A percentile compares a stretch with the other conserved stretches of the same genome.
phyloP scores from a whole-genome alignment of 2,113 vertebrate genomes.

The Morone chrysops region DNA sequence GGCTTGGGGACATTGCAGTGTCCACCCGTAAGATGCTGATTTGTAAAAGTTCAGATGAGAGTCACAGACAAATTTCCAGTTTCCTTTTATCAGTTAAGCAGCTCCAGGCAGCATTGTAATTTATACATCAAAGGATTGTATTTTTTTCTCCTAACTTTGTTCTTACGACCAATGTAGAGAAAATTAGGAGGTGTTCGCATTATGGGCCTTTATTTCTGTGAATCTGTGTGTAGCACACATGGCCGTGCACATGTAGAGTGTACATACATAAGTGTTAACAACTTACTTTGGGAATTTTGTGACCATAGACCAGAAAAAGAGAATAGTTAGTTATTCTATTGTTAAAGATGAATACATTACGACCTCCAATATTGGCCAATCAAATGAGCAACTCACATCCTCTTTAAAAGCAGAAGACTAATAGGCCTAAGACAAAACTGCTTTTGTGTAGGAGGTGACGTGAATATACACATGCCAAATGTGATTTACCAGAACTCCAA shows the following conservation, averaged over 20 bases:
- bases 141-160: constrained; percentile 1
- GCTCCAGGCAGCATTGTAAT: background rate
- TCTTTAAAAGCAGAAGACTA: constrained; percentile 28
- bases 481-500: constrained; percentile 19
- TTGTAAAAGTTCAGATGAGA: constrained; percentile 23
- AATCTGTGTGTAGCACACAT: background rate
- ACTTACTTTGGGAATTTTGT: background rate
- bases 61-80: constrained; percentile 26
- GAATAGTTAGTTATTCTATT: background rate
- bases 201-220: constrained; percentile 4
- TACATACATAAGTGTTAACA: background rate
- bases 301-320: background rate
- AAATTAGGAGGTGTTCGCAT: constrained; percentile 24
- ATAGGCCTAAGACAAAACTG: constrained; percentile 17
- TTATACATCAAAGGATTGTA: constrained; percentile 37
- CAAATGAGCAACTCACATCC: constrained; percentile 5
- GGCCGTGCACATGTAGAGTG: background rate
- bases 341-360: background rate
- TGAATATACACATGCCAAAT: constrained; percentile 32
- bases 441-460: constrained; percentile 47
- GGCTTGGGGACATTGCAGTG: constrained; percentile 21
- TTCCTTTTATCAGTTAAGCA: constrained; percentile 23
- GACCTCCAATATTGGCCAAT: constrained; percentile 14
- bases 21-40: constrained; percentile 3
- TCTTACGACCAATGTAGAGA: constrained; percentile 24